Evolutionary conservation across 35 echinoderm and acorn worm species (phyloP).

Genomic region (Patiria miniata): DNA sequence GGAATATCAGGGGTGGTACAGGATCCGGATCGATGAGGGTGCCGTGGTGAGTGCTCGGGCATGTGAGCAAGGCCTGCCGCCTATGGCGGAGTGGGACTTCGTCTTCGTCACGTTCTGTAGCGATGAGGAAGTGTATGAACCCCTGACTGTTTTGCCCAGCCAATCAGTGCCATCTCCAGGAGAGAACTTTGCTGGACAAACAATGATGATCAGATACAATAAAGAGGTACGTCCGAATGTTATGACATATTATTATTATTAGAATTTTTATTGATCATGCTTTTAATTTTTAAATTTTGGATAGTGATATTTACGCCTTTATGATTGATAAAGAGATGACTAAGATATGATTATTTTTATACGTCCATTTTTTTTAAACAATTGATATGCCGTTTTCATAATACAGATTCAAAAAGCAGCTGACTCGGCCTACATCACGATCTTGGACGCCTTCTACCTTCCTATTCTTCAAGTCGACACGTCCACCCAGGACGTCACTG

Average conservation of each 20-base stretch:
- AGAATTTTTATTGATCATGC: too few species aligned
- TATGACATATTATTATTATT: too few species aligned
- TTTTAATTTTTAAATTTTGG: too few species aligned
- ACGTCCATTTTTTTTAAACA: too few species aligned
- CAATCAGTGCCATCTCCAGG: constrained; percentile 1
- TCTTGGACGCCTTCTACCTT: not conserved
- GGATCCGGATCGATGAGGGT: not conserved
- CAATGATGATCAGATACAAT: constrained; percentile 1
- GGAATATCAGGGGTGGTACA: not conserved
- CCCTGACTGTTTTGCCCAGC: not conserved
- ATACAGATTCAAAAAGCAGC: not conserved
- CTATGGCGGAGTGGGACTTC: constrained; percentile 7
- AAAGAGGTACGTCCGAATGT: not conserved
- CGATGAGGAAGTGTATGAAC: not conserved
- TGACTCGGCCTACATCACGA: not conserved
- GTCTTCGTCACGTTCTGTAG: constrained; percentile 15
- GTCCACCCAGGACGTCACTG: not conserved
- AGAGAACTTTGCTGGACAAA: not conserved
- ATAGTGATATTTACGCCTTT: too few species aligned
- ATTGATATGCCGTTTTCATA: too few species aligned
- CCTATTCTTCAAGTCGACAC: constrained; percentile 5
- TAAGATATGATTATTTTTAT: too few species aligned
- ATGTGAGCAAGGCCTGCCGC: not conserved
- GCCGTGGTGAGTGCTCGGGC: not conserved
- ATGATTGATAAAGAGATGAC: too few species aligned